Percentiles rank a stretch among this genome's conserved stretches.
These are phyloP conservation scores for Euphydryas editha DNA, from an alignment of 2,888 invertebrate genomes.

Conservation along the genomic window DNA sequence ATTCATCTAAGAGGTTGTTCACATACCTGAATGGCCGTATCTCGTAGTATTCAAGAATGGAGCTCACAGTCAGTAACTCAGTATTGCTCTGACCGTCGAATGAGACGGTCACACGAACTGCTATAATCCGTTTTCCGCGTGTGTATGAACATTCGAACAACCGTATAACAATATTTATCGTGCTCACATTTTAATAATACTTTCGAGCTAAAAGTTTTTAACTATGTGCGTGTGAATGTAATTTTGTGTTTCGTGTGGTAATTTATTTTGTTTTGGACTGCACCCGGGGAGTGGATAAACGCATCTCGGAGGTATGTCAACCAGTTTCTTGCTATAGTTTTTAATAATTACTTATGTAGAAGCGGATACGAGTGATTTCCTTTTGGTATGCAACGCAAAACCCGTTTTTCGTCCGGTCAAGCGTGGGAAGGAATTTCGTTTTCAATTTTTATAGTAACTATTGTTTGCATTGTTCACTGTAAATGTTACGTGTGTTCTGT, in stretches of 20 bases:
- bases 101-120: slow-evolving; percentile 44
- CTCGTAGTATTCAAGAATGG: slow-evolving; percentile 77
- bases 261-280: slow-evolving; percentile 41
- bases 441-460: slow-evolving; percentile 51
- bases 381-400: slow-evolving; percentile 71
- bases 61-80: slow-evolving; percentile 65
- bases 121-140: slow-evolving; percentile 58
- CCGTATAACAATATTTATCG: slow-evolving; percentile 21
- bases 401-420: slow-evolving; percentile 75
- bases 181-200: slow-evolving; percentile 61
- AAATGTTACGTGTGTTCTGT: slow-evolving; percentile 6
- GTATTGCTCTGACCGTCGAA: slow-evolving; percentile 55
- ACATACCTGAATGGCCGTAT: slow-evolving; percentile 80
- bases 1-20: slow-evolving; percentile 67
- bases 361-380: slow-evolving; percentile 69
- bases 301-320: slow-evolving; percentile 59
- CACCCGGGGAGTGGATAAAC: slow-evolving; percentile 2
- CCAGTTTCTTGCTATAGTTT: slow-evolving; percentile 42
- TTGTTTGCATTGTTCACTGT: slow-evolving; percentile 33
- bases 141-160: slow-evolving; percentile 50
- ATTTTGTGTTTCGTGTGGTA: slow-evolving; percentile 52
- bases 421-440: slow-evolving; percentile 76
- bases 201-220: slow-evolving; percentile 67
- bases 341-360: slow-evolving; percentile 61
- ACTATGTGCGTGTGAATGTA: slow-evolving; percentile 63